A percentile compares a stretch with the other conserved stretches of the same genome.
Conservation (phyloP, 2,888 invertebrate species). For the Cepaea hortensis region DNA sequence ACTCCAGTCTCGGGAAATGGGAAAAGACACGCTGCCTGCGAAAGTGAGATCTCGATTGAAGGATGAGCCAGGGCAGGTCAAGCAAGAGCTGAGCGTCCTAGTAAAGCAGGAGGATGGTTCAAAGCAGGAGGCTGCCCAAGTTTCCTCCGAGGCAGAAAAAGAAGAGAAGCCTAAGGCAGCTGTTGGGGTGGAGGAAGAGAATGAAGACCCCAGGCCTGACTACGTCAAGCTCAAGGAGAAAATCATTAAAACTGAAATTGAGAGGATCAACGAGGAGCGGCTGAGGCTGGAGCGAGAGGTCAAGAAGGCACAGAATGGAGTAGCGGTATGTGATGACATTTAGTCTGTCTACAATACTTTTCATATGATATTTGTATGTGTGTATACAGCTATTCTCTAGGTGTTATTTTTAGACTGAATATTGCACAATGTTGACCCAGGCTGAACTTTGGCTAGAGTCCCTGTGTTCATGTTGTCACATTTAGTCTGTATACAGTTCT, state of each 20-base stretch:
- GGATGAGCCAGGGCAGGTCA: conserved; percentile 26
- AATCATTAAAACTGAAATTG: conserved; percentile 52
- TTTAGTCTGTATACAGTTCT: no score
- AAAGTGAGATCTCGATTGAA: conserved; percentile 28
- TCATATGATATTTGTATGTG: no score
- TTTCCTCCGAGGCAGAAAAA: not conserved
- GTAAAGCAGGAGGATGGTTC: conserved; percentile 37
- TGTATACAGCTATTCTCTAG: no score
- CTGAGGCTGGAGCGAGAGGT: conserved; percentile 24
- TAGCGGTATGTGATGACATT: not conserved
- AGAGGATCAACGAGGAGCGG: conserved; percentile 48
- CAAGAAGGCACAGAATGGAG: conserved; percentile 30
- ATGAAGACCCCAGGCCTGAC: conserved; percentile 50
- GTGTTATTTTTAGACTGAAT: no score
- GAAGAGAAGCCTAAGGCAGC: not conserved
- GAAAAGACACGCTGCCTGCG: conserved; percentile 21
- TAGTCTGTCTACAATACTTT: no score
- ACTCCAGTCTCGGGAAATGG: conserved; percentile 39
- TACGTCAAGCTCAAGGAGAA: conserved; percentile 54
- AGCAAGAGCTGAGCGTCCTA: conserved; percentile 39
- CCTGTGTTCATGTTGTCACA: no score
- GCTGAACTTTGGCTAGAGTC: no score
- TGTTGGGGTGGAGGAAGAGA: conserved; percentile 11
- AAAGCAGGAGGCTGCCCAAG: not conserved
- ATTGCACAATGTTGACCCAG: no score